A percentile compares a stretch with the other conserved stretches of the same genome.
phyloP scores from a whole-genome alignment of 2,888 invertebrate species.

The Operophtera brumata region DNA sequence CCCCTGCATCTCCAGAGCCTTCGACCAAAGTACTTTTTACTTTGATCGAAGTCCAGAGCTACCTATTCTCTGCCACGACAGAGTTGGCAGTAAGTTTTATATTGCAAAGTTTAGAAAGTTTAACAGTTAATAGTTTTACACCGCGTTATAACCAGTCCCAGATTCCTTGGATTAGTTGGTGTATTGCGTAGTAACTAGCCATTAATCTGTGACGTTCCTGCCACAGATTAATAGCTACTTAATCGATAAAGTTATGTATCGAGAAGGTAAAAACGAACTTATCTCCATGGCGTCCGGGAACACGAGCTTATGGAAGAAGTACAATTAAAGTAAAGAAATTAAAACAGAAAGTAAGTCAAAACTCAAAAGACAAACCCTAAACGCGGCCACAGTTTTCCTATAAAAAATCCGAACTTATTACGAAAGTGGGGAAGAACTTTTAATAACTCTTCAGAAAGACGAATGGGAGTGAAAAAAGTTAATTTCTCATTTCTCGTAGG shows the following conservation, averaged over 20 bases:
- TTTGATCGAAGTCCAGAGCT: too few species aligned
- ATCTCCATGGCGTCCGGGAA: background rate
- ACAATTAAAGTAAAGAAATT: constrained; percentile 25
- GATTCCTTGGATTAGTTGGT: too few species aligned
- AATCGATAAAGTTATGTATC: background rate
- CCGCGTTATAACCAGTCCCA: too few species aligned
- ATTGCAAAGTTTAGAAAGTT: too few species aligned
- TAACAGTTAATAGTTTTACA: too few species aligned
- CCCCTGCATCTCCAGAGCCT: too few species aligned
- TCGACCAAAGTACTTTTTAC: too few species aligned
- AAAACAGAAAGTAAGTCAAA: constrained; percentile 18
- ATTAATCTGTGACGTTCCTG: too few species aligned
- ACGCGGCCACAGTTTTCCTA: constrained; percentile 35
- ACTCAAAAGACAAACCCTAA: constrained; percentile 28
- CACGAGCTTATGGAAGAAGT: constrained; percentile 12
- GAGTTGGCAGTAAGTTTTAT: too few species aligned
- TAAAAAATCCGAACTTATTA: constrained; percentile 49
- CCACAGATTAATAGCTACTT: too few species aligned
- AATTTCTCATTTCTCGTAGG: constrained; percentile 47
- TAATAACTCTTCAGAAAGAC: constrained; percentile 44
- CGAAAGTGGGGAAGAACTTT: constrained; percentile 44
- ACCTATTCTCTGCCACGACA: too few species aligned
- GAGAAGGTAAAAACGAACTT: background rate
- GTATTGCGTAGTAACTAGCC: too few species aligned
- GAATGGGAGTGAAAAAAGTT: constrained; percentile 51